These are phyloP conservation scores for Mustela erminea DNA, from an alignment of 2,797 vertebrate genomes.

Conservation along the genomic window DNA sequence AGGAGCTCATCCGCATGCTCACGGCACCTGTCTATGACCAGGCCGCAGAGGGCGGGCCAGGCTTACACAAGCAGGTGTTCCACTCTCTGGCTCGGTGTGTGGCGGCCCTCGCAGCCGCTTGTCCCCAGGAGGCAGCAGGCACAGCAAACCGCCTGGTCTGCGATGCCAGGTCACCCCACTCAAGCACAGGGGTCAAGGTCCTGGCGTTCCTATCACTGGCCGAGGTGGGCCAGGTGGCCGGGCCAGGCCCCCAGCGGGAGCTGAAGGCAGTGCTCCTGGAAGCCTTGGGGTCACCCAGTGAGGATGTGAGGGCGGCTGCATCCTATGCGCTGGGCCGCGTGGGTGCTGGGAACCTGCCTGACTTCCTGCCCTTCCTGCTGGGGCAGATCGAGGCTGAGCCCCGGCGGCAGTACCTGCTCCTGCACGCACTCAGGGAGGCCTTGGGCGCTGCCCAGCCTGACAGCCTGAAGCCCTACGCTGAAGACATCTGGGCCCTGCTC, in stretches of 20 bases:
- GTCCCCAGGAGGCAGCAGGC: slow-evolving; percentile 91
- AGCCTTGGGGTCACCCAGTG: slow-evolving; percentile 93
- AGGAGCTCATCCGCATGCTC: slow-evolving; percentile 92
- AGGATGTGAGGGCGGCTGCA: slow-evolving; percentile 95
- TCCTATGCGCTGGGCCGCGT: slow-evolving; percentile 94
- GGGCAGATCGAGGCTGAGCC: slow-evolving; percentile 94
- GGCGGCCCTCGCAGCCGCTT: slow-evolving; percentile 91
- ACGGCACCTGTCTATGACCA: slow-evolving; percentile 89
- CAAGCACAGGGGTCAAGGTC: slow-evolving; percentile 90
- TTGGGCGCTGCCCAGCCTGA: slow-evolving; percentile 91
- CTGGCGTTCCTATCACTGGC: slow-evolving; percentile 95
- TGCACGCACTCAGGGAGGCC: slow-evolving; percentile 95
- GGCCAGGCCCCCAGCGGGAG: slow-evolving; percentile 92
- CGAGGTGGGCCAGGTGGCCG: slow-evolving; percentile 92
- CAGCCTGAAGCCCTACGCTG: slow-evolving; percentile 91
- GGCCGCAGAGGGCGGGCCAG: neutral
- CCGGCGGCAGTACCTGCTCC: slow-evolving; percentile 94
- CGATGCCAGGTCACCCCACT: slow-evolving; percentile 91
- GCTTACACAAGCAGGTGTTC: slow-evolving; percentile 92
- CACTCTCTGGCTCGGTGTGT: slow-evolving; percentile 94
- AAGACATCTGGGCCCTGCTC: slow-evolving; percentile 96
- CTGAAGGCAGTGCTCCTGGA: slow-evolving; percentile 94
- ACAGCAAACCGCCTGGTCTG: slow-evolving; percentile 90
- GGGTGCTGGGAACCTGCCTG: slow-evolving; percentile 92
- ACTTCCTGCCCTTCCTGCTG: slow-evolving; percentile 95